These are phyloP conservation scores for Lapara coniferarum DNA, from an alignment of 2,888 invertebrate species.

Conservation along the genomic window DNA sequence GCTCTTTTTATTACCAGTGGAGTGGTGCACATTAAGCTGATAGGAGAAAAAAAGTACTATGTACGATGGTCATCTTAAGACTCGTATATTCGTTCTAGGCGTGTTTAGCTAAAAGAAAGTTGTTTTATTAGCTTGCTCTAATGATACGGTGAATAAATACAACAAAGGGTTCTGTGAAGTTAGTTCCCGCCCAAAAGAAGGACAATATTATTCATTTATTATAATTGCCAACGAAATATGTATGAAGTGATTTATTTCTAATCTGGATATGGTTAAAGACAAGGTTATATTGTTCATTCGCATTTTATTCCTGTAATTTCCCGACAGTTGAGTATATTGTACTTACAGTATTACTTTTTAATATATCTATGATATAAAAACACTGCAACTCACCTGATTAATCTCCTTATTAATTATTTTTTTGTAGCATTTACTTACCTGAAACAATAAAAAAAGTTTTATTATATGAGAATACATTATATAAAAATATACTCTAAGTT, in stretches of 20 bases:
- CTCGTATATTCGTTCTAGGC: conserved; percentile 14
- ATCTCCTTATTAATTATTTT: background rate
- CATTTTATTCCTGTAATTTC: too few relatives aligned
- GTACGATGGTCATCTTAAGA: conserved; percentile 11
- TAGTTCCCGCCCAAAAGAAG: background rate
- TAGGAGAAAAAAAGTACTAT: conserved; percentile 10
- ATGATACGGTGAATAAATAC: conserved; percentile 2
- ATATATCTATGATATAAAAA: background rate
- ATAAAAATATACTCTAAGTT: too few relatives aligned
- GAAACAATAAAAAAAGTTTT: conserved; percentile 32
- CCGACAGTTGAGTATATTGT: too few relatives aligned
- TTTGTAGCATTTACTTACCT: conserved; percentile 35
- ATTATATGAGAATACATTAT: too few relatives aligned
- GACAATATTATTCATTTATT: background rate
- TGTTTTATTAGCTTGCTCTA: conserved; percentile 15
- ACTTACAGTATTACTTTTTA: too few relatives aligned
- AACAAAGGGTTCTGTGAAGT: background rate
- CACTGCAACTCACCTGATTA: conserved; percentile 17
- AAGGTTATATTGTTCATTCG: too few relatives aligned
- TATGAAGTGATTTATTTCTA: background rate
- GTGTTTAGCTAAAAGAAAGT: conserved; percentile 13
- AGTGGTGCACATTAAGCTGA: conserved; percentile 13
- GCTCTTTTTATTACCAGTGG: background rate
- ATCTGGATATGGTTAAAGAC: too few relatives aligned
- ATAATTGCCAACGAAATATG: background rate